Conservation (phyloP, 2,888 invertebrate genomes). For the Campoplex capitator region DNA sequence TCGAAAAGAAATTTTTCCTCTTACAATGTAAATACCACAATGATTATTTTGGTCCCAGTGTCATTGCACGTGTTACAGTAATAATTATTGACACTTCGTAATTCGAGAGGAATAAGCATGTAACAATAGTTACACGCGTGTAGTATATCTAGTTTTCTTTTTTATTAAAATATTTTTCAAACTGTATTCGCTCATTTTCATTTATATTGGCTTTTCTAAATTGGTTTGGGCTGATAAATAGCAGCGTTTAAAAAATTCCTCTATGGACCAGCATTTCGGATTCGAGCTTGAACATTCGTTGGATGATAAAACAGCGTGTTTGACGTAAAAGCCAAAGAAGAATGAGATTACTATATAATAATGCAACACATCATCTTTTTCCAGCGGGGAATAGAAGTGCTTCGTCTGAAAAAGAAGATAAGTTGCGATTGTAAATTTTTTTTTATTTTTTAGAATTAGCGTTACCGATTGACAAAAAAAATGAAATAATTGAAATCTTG, state of each 20-base stretch:
- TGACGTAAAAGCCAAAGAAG: conserved; percentile 78
- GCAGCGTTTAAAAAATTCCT: conserved; percentile 74
- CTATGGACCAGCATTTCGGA: conserved; percentile 78
- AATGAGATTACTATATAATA: conserved; percentile 70
- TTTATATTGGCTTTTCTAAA: conserved; percentile 73
- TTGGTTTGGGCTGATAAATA: conserved; percentile 69
- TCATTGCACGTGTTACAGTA: too few relatives aligned
- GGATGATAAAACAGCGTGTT: conserved; percentile 74
- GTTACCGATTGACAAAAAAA: not conserved
- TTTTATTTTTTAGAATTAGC: not conserved
- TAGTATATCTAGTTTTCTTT: not conserved
- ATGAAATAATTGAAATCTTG: too few relatives aligned
- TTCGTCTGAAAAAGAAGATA: conserved; percentile 65
- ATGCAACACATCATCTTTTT: conserved; percentile 75
- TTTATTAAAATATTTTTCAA: not conserved
- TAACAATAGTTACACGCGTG: too few relatives aligned
- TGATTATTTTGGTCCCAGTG: too few relatives aligned
- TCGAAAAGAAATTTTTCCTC: too few relatives aligned
- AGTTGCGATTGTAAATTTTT: not conserved
- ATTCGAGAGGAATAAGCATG: too few relatives aligned
- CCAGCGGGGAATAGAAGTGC: conserved; percentile 73
- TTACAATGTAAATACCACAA: too few relatives aligned
- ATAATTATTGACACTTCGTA: too few relatives aligned
- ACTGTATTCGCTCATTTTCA: conserved; percentile 43
- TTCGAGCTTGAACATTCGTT: conserved; percentile 71